Base-by-base conservation (phyloP, 2,113 vertebrate species). In the Brachyhypopomus occidentalis region DNA sequence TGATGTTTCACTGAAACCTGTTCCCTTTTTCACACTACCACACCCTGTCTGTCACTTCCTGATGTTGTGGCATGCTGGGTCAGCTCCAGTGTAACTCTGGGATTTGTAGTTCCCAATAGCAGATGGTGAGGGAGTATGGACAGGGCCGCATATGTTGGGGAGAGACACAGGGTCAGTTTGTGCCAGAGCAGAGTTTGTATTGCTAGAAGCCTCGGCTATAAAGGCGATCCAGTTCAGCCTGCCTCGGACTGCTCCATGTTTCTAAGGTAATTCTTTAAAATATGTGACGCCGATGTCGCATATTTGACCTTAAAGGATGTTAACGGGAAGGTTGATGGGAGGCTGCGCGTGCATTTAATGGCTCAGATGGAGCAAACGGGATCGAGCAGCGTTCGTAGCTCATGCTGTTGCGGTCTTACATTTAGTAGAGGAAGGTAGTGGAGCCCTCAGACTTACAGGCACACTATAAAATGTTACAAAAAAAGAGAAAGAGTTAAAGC, bases 71-170 rank as follows among this genome's bases (percentile, higher is more conserved):
- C 79, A 87, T 76, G 45, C 71, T 72, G 63, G 59, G 74, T 45
- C 62, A 74, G 74, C 71, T 38, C 48, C 41, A 12, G n/a, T 73
- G 25, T 60, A 84, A 77, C 58, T 78, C 60, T 84, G 55, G 64
- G 79, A 67, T 75, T 67, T 48, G 62, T 69, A 66, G 56, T 75
- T 91, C 87, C 88, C 88, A 67, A 9, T 73, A 91, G 88, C 91
- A 92, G 88, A 90, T 84, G 88, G 89, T 83, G 89, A 87, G 88
- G 91, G 91, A 91, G 89, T 86, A 89, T 88, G 82, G 87, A 90
- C 89, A 90, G 88, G 66, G 67, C 34, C 5, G 1, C 20, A 60
- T 71, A n/a, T 45, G 69, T 78, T 80, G 67, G 1, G 41, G 78
- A 72, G 73, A 45, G 45, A 71, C 22, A 55, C 5, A 19, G 55